Conservation (phyloP, 2,888 invertebrate genomes). For the Scaptomyza caliginosa region DNA sequence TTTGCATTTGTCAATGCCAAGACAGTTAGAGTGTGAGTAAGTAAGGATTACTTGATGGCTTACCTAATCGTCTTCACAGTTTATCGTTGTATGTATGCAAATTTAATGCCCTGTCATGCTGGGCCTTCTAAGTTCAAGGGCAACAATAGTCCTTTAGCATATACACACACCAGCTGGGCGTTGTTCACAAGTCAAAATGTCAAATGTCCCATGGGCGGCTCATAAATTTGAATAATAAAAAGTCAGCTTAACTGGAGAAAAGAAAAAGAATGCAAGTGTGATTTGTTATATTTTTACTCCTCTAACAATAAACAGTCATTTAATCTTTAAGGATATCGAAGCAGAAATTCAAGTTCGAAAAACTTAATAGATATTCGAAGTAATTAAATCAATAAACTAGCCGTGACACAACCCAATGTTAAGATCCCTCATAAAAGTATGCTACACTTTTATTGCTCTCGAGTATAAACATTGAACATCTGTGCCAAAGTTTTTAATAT, state of each 20-base stretch:
- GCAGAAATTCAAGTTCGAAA: not conserved
- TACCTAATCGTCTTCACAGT: conserved; percentile 5
- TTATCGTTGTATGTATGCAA: conserved; percentile 26
- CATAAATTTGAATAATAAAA: conserved; percentile 54
- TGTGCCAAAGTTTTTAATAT: too few relatives aligned
- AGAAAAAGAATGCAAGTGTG: not conserved
- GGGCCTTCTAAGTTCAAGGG: conserved; percentile 52
- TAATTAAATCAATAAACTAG: not conserved
- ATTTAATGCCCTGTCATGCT: conserved; percentile 49
- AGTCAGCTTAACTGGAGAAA: conserved; percentile 23
- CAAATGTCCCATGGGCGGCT: conserved; percentile 13
- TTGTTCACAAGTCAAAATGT: conserved; percentile 32
- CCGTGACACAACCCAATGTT: conserved; percentile 43
- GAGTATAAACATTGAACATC: not conserved
- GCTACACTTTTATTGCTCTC: conserved; percentile 34
- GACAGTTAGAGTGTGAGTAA: not conserved
- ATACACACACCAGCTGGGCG: conserved; percentile 39
- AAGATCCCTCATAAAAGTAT: conserved; percentile 64
- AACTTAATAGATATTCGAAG: not conserved
- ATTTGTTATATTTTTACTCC: too few relatives aligned
- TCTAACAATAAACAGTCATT: too few relatives aligned
- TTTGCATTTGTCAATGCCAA: conserved; percentile 40
- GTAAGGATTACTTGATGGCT: conserved; percentile 4
- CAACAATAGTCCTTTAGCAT: conserved; percentile 22
- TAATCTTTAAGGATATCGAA: too few relatives aligned